Percentiles rank a stretch among this genome's conserved stretches.
phyloP scores from a whole-genome alignment of 2,888 invertebrate genomes.

The Cerastis rubricosa region DNA sequence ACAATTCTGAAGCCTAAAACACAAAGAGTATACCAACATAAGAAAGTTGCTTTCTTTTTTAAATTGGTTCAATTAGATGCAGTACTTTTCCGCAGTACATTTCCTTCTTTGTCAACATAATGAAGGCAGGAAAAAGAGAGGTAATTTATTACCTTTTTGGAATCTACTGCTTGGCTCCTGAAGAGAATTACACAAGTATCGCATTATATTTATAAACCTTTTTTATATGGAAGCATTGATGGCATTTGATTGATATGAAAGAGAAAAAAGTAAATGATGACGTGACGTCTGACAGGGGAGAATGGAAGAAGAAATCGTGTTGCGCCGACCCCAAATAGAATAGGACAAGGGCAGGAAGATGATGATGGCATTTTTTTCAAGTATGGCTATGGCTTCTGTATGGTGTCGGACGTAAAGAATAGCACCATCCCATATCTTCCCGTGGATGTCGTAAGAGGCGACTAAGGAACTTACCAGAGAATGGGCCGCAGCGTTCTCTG shows the following conservation, averaged over 20 bases:
- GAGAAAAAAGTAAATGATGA: too few species aligned
- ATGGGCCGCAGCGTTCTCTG: too few species aligned
- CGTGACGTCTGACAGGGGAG: too few species aligned
- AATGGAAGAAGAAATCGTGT: too few species aligned
- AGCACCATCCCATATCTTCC: too few species aligned
- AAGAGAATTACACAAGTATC: neutral
- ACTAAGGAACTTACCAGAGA: too few species aligned
- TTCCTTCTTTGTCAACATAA: conserved; percentile 3
- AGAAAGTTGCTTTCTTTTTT: neutral
- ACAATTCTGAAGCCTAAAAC: neutral
- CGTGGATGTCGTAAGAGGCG: too few species aligned
- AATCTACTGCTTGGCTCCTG: neutral
- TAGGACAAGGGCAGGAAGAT: too few species aligned
- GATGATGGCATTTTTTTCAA: too few species aligned
- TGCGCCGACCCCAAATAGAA: too few species aligned
- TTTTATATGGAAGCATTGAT: neutral
- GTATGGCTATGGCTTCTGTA: too few species aligned
- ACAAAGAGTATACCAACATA: neutral
- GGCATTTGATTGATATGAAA: neutral
- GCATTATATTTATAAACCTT: neutral
- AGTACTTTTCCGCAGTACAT: neutral
- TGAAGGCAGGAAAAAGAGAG: neutral
- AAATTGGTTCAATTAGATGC: neutral
- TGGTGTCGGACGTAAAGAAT: too few species aligned
- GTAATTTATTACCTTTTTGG: conserved; percentile 9